Evolutionary conservation across 2,113 vertebrate genomes (phyloP), one percentile per base, ranked within the genome.

Genomic region (Gymnogyps californianus): DNA sequence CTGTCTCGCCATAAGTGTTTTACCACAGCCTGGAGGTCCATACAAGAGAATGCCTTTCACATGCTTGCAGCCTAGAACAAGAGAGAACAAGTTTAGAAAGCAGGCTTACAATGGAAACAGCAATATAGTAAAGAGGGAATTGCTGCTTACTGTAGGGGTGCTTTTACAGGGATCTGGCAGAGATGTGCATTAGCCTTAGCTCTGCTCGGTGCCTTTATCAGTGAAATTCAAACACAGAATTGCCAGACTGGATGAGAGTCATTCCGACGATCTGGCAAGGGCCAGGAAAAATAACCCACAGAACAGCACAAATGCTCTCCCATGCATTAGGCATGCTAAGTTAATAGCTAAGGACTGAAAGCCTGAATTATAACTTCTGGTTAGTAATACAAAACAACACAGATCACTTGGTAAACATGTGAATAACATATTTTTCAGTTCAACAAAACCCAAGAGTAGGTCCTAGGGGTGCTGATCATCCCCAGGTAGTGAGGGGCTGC

Each of bases 11-110:
- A 99, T 99, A 32, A 99, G 98, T 3, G 99, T 99, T 94, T 99
- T 99, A 51, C 99, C 99, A 20, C 99, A 99, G 89, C 99, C 99
- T 3, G 99, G 99, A 44, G 99, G 99, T 3, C 99, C 99, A 2
- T 97, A 99, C n/a, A 99, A 95, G 59, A 99, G 98, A 93, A 99
- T 99, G 58, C 99, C 99, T 96, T 99, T 99, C 90, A 99, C 99
- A 6, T 99, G 99, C 81, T 99, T 99, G 97, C 99, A 99, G 95
- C 99, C 99, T 99, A 91, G 58, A 92, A 69, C 10, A 75, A 88
- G 77, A 94, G 87, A 71, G 88, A 24, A 61, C 21, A 24, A 38
- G 26, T 20, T 94, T 19, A 79, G 81, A 13, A 29, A 79, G 19
- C 42, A 47, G 75, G 31, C 3, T 16, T 8, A 22, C 2, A 24